Evolutionary conservation across 53 echinoderm and acorn worm species (phyloP).

Genomic region (Zoroaster sp.): DNA sequence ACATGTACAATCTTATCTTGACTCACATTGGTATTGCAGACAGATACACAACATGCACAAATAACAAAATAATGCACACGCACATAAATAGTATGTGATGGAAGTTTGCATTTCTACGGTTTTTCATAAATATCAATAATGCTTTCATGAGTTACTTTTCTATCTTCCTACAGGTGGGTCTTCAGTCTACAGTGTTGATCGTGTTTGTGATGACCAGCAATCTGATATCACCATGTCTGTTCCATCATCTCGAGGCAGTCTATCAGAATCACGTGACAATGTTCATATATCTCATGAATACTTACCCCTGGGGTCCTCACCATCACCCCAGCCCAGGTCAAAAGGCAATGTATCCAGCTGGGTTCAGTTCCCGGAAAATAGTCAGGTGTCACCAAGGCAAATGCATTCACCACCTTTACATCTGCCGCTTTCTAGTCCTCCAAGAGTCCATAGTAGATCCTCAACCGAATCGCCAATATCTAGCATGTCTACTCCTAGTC

Average conservation of each 20-base stretch:
- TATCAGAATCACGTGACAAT: constrained; percentile 71
- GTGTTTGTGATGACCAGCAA: constrained; percentile 70
- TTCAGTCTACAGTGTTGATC: constrained; percentile 74
- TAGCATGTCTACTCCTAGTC: not conserved
- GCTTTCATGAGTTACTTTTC: not conserved
- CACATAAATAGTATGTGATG: too few relatives aligned
- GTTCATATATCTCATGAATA: constrained; percentile 76
- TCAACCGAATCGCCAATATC: constrained; percentile 42
- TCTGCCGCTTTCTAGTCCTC: constrained; percentile 27
- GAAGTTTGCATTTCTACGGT: too few relatives aligned
- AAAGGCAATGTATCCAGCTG: constrained; percentile 41
- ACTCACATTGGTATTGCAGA: too few relatives aligned
- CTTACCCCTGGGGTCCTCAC: constrained; percentile 76
- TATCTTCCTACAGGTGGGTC: constrained; percentile 68
- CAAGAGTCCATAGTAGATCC: constrained; percentile 39
- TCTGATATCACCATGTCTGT: constrained; percentile 80
- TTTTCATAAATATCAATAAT: not conserved
- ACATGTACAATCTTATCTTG: too few relatives aligned
- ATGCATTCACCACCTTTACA: not conserved
- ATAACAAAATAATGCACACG: too few relatives aligned
- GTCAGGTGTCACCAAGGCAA: not conserved
- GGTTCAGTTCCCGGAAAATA: constrained; percentile 62
- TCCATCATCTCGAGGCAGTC: constrained; percentile 79
- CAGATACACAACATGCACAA: too few relatives aligned
- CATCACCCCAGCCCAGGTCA: constrained; percentile 19